Base-by-base conservation (phyloP, 2,888 invertebrate genomes). In the Dorcus parallelipipedus region DNA sequence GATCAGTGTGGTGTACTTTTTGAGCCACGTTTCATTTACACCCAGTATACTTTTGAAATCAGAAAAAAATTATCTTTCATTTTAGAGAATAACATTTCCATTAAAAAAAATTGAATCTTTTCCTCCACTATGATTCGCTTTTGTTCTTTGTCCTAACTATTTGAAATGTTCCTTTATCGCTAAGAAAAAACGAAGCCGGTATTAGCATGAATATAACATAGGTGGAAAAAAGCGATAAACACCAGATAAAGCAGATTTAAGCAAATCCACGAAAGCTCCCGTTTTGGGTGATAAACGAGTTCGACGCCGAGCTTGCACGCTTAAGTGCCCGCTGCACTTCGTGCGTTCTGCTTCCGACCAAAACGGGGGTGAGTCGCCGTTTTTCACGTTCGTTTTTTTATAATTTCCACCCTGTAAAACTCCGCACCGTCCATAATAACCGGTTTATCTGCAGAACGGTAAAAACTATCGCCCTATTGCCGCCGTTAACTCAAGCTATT, bases 231-330 rank as follows among this genome's bases (percentile, higher is more conserved):
- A 62, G 62, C 62, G 59, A 62, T 59, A 62, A 62, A 62, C 62
- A 59, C 59, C 58, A 62, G 62, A 62, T 60, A 62, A 62, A 59
- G 53, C 57, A 60, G 59, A 62, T 62, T 62, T 62, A 62, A 52
- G 57, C 53, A 59, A 62, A 62, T 62, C 62, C 55, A 54, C 49
- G 52, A 38, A 61, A 61, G 59, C 59, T 53, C 56, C 56, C 61
- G 56, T 61, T 59, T 54, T 45, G 23, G 51, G 51, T 51, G 51
- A 51, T 51, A 51, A 51, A 51, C 10, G 51, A 51, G 20, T 9
- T 9, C 40, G 14, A 23, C n/a, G 51, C 39, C 26, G 33, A 38
- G 49, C 38, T 17, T 38, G 49, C 49, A 38, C 33, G 51, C 17
- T 40, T 51, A 51, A 51, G 51, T 51, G 51, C 51, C 51, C 51